Percentiles rank a stretch among this genome's conserved stretches.
Conservation (phyloP, 2,113 vertebrate genomes). For the Psophia crepitans region DNA sequence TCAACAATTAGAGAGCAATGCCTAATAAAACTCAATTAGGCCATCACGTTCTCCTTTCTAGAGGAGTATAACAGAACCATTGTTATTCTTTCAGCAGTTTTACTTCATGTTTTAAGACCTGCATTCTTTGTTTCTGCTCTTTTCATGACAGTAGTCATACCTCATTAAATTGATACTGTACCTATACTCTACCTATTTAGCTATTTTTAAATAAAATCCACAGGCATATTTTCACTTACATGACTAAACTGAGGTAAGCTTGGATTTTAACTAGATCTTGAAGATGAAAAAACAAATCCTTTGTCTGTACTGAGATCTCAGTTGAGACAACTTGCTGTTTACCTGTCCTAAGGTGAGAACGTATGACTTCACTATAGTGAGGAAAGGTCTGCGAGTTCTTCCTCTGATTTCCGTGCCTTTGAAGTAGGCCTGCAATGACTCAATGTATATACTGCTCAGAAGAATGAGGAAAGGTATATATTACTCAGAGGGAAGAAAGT, state of each 20-base stretch:
- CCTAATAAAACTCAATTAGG: neutral
- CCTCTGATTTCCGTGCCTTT: conserved; percentile 29
- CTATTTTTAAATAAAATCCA: neutral
- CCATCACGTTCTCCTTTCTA: neutral
- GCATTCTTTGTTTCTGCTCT: neutral
- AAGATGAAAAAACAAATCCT: neutral
- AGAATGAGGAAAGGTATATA: conserved; percentile 24
- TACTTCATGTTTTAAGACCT: neutral
- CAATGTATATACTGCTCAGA: neutral
- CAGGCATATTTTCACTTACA: neutral
- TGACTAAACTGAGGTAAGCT: neutral
- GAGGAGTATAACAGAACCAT: neutral
- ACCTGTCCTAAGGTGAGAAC: neutral
- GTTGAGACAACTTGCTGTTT: neutral
- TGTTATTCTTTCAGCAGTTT: neutral
- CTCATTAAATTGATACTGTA: neutral
- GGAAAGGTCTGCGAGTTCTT: neutral
- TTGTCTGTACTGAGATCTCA: neutral
- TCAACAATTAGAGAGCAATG: neutral
- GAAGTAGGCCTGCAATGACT: conserved; percentile 32
- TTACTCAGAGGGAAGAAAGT: conserved; percentile 4
- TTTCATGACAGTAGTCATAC: neutral
- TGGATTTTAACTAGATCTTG: neutral
- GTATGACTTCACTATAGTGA: neutral
- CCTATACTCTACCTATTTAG: neutral